These are phyloP conservation scores for Cichladusa arquata DNA, from an alignment of 2,113 vertebrate genomes.

Conservation along the genomic window DNA sequence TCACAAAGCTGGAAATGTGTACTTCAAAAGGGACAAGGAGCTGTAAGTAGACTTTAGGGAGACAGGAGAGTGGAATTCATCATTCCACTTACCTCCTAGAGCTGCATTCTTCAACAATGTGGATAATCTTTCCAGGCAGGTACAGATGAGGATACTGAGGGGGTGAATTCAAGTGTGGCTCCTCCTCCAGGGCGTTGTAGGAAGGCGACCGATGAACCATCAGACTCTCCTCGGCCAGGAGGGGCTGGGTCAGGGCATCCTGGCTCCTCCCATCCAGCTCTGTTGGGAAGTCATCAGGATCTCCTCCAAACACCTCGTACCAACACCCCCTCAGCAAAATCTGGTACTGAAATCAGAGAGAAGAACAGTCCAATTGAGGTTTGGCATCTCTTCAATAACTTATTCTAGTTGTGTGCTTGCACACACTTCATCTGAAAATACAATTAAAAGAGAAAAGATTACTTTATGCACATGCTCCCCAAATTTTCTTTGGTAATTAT, in stretches of 20 bases:
- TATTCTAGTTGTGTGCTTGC: not conserved
- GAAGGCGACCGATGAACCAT: slow-evolving; percentile 80
- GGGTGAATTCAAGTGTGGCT: slow-evolving; percentile 71
- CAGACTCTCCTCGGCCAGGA: slow-evolving; percentile 89
- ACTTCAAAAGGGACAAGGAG: not conserved
- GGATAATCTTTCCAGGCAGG: slow-evolving; percentile 88
- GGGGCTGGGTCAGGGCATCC: slow-evolving; percentile 81
- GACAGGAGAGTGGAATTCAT: not conserved
- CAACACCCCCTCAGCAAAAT: slow-evolving; percentile 91
- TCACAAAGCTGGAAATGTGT: accelerated
- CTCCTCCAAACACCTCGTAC: slow-evolving; percentile 92
- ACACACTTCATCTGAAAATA: not conserved
- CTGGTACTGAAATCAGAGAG: slow-evolving; percentile 80
- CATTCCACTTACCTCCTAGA: slow-evolving; percentile 76
- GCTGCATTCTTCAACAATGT: slow-evolving; percentile 84
- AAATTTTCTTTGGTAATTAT: not conserved
- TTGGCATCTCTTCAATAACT: not conserved
- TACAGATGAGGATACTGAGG: slow-evolving; percentile 82
- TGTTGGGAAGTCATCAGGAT: slow-evolving; percentile 81
- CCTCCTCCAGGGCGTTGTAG: slow-evolving; percentile 82
- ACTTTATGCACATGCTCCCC: not conserved
- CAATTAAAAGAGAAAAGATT: not conserved
- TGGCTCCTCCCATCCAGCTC: slow-evolving; percentile 85
- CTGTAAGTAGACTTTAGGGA: not conserved
- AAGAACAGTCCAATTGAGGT: not conserved